Evolutionary conservation across 2,113 vertebrate species (phyloP).

Genomic region (Seriola aureovittata): DNA sequence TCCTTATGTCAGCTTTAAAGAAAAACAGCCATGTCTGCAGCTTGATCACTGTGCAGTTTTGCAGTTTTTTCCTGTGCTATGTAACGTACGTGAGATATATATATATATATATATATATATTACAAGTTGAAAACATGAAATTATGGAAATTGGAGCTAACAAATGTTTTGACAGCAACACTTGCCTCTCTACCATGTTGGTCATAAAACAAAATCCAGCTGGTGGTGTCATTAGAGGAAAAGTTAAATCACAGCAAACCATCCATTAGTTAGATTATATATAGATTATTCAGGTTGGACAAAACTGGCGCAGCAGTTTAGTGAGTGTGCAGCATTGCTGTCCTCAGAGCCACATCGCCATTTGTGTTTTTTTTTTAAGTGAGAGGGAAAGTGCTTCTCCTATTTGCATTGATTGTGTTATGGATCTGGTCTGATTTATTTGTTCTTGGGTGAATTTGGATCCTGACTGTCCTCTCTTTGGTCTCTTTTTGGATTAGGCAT

Average conservation of each 20-base stretch:
- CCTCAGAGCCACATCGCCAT: background rate
- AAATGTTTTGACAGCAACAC: background rate
- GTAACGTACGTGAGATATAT: too few species aligned
- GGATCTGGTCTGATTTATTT: constrained; percentile 1
- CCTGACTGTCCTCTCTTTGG: background rate
- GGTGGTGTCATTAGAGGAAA: background rate
- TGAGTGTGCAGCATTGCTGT: background rate
- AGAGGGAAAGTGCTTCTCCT: background rate
- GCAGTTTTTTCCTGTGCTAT: too few species aligned
- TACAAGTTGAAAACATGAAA: background rate
- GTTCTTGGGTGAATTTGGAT: background rate
- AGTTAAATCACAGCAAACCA: background rate
- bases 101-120: background rate
- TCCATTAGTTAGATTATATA: background rate
- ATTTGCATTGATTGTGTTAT: background rate
- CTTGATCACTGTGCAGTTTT: background rate
- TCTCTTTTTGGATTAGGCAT: background rate
- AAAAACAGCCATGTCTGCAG: background rate
- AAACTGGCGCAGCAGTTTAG: background rate
- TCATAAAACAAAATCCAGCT: background rate
- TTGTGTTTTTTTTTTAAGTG: background rate
- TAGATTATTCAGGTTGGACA: background rate
- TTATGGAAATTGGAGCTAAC: background rate
- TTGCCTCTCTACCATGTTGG: background rate
- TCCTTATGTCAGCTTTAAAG: background rate